phyloP scores from a whole-genome alignment of 2,888 invertebrate genomes.

The Volucella bombylans region DNA sequence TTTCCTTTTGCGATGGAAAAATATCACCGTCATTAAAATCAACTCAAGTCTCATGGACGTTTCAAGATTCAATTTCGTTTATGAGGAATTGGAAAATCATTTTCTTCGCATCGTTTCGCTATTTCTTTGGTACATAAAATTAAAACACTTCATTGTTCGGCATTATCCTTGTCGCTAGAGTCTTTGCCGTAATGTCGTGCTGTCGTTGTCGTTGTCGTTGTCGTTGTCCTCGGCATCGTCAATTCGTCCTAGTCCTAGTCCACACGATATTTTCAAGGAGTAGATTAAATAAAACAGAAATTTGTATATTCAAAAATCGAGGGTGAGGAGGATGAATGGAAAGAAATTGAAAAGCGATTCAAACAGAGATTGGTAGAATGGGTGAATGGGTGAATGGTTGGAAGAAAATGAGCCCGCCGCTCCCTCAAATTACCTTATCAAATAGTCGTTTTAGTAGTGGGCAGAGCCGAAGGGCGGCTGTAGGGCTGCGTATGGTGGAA shows the following conservation, averaged over 20 bases:
- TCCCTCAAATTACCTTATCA: conserved; percentile 56
- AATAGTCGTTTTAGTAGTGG: conserved; percentile 50
- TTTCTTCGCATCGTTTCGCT: conserved; percentile 18
- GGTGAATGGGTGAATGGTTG: conserved; percentile 1
- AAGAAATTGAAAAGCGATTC: conserved; percentile 5
- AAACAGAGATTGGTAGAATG: not conserved
- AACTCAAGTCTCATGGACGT: conserved; percentile 49
- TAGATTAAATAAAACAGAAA: conserved; percentile 53
- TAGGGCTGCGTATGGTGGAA: too few relatives aligned
- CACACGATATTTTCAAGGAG: conserved; percentile 3
- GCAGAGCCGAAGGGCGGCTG: not conserved
- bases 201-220: not conserved
- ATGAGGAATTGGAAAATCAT: conserved; percentile 61
- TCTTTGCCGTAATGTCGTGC: not conserved
- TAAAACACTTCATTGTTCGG: conserved; percentile 63
- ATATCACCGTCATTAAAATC: conserved; percentile 45
- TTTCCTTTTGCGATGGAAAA: conserved; percentile 8
- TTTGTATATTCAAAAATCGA: conserved; percentile 12
- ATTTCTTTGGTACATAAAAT: conserved; percentile 38
- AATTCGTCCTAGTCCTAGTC: not conserved
- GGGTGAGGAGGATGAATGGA: not conserved
- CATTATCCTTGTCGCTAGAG: conserved; percentile 39
- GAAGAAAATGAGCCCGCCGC: not conserved
- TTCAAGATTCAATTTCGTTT: conserved; percentile 57
- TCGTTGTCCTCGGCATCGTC: too few relatives aligned